phyloP scores from a whole-genome alignment of 2,113 vertebrate species.

The Pterocles gutturalis region DNA sequence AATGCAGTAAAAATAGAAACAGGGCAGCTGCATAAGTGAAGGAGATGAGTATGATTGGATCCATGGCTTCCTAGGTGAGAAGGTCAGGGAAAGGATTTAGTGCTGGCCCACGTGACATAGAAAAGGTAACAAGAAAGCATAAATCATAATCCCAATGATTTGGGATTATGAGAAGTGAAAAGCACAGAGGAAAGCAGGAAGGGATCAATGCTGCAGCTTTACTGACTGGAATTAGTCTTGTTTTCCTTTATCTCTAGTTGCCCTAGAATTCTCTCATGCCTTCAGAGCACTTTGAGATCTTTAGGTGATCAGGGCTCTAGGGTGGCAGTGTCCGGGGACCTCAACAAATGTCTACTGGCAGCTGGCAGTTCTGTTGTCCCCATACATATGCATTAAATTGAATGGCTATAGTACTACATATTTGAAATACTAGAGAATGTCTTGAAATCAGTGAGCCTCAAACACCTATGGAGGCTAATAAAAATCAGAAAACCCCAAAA shows the following conservation, averaged over 20 bases:
- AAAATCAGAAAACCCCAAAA: not conserved
- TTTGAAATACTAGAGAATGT: not conserved
- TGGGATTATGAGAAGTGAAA: conserved; percentile 19
- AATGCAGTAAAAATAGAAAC: not conserved
- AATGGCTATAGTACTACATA: not conserved
- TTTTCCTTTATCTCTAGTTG: conserved; percentile 31
- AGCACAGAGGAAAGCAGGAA: conserved; percentile 18
- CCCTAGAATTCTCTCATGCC: not conserved
- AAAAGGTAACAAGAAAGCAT: conserved; percentile 28
- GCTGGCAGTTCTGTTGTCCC: not conserved
- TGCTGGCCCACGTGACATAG: not conserved
- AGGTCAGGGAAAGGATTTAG: not conserved
- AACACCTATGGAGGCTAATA: not conserved
- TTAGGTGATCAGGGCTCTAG: not conserved
- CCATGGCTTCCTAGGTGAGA: not conserved
- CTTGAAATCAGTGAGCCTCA: not conserved
- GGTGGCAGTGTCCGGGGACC: not conserved
- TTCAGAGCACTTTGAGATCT: not conserved
- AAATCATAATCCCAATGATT: conserved; percentile 26
- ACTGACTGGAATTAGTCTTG: conserved; percentile 1
- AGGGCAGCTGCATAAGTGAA: not conserved
- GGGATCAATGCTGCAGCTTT: conserved; percentile 18
- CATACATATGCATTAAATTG: not conserved
- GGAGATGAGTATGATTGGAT: not conserved
- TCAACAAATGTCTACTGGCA: not conserved